Evolutionary conservation across 2,797 vertebrate genomes (phyloP).

Genomic region (Sebastolobus alascanus): DNA sequence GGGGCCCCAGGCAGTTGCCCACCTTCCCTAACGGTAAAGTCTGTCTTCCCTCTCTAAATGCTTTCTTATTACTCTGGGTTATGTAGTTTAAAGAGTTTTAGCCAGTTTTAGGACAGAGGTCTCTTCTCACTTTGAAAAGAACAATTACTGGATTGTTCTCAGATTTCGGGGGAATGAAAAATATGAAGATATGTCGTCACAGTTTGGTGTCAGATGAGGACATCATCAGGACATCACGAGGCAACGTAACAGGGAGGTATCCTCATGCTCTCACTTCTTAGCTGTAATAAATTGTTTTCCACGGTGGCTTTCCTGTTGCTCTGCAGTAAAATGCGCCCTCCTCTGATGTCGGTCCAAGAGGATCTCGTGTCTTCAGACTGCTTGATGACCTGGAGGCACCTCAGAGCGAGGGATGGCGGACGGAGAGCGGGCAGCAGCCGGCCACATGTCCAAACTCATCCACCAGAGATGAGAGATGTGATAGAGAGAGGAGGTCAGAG

Average conservation of each 20-base stretch:
- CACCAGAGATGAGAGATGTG: neutral
- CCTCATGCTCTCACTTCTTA: neutral
- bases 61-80: too few relatives aligned
- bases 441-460: conserved; percentile 19
- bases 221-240: neutral
- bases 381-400: conserved; percentile 25
- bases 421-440: conserved; percentile 2
- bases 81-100: too few relatives aligned
- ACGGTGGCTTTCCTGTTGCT: neutral
- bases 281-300: neutral
- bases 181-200: neutral
- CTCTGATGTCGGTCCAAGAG: conserved; percentile 31
- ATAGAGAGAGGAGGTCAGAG: neutral
- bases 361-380: conserved; percentile 50
- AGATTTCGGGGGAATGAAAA: neutral
- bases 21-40: too few relatives aligned
- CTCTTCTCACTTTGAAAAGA: too few relatives aligned
- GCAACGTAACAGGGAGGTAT: neutral
- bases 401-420: neutral
- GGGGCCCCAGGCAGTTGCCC: too few relatives aligned
- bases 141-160: neutral
- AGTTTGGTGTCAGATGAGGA: neutral
- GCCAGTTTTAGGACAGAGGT: too few relatives aligned
- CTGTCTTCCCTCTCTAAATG: too few relatives aligned
- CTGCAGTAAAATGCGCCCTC: neutral